phyloP scores from a whole-genome alignment of 92 coral and sea anemone species.

The Porites cylindrica region DNA sequence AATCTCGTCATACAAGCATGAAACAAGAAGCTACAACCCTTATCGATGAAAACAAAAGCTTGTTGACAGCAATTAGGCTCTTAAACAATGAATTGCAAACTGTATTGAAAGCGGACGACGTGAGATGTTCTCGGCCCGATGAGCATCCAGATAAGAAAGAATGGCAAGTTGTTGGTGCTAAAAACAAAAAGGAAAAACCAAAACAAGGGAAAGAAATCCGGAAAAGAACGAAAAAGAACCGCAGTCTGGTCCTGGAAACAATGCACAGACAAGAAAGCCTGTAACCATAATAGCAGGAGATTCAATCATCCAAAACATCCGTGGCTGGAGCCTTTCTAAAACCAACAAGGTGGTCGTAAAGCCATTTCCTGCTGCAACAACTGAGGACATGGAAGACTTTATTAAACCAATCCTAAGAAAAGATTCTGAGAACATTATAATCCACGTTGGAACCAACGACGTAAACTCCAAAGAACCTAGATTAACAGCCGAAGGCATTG shows the following conservation, averaged over 20 bases:
- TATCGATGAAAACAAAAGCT: too few relatives aligned
- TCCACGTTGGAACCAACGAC: conserved; percentile 36
- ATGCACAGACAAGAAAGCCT: conserved; percentile 14
- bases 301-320: conserved; percentile 32
- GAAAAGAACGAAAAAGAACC: background rate
- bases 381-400: conserved; percentile 22
- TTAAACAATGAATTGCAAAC: too few relatives aligned
- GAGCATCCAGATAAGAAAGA: too few relatives aligned
- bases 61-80: too few relatives aligned
- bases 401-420: conserved; percentile 17
- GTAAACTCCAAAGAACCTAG: conserved; percentile 31
- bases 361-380: conserved; percentile 23
- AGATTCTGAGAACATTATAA: conserved; percentile 5
- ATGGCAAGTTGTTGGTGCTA: conserved; percentile 6
- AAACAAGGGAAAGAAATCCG: background rate
- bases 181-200: conserved; percentile 4
- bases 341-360: conserved; percentile 27
- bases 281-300: conserved; percentile 41
- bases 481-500: conserved; percentile 22
- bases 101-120: too few relatives aligned
- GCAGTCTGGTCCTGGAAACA: conserved; percentile 10
- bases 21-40: background rate
- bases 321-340: conserved; percentile 40
- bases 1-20: conserved; percentile 1
- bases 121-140: too few relatives aligned